A percentile compares a stretch with the other conserved stretches of the same genome.
phyloP scores from a whole-genome alignment of 2,888 invertebrate species.

The Zaprionus lineosus region DNA sequence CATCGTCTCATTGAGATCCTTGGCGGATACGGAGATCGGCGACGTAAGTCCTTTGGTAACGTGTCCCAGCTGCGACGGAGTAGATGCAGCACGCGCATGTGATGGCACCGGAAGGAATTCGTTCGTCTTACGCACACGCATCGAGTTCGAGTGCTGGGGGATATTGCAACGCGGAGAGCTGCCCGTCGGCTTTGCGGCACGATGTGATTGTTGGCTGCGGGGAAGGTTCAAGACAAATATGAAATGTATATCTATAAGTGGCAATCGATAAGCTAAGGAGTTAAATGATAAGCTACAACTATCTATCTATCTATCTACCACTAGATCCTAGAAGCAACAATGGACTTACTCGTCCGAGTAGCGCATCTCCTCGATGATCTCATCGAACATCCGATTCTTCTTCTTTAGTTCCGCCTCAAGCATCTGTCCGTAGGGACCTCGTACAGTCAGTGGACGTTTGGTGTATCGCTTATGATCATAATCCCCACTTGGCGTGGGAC shows the following conservation, averaged over 20 bases:
- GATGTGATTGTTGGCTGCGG: constrained; percentile 56
- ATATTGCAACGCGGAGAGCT: constrained; percentile 54
- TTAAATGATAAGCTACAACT: too few species aligned
- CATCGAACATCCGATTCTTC: constrained; percentile 85
- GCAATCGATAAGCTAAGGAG: too few species aligned
- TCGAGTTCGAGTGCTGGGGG: constrained; percentile 80
- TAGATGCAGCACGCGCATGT: constrained; percentile 82
- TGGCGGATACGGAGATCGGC: constrained; percentile 48
- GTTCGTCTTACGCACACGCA: constrained; percentile 80
- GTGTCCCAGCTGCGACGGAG: constrained; percentile 82
- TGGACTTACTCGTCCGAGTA: constrained; percentile 80
- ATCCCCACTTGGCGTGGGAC: constrained; percentile 83
- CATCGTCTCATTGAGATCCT: constrained; percentile 52
- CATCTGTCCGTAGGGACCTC: constrained; percentile 92
- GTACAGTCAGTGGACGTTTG: constrained; percentile 86
- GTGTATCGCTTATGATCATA: constrained; percentile 89
- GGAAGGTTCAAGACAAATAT: neutral
- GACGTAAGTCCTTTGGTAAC: constrained; percentile 44
- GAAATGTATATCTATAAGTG: too few species aligned
- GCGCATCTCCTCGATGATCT: constrained; percentile 84
- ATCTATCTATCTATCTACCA: too few species aligned
- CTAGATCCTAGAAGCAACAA: neutral
- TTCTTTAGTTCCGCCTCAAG: constrained; percentile 91
- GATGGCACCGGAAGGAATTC: constrained; percentile 81
- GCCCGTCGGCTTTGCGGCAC: constrained; percentile 50